Evolutionary conservation across 2,888 invertebrate species (phyloP), one percentile per base, ranked within the genome.

Genomic region (Tinea pellionella): DNA sequence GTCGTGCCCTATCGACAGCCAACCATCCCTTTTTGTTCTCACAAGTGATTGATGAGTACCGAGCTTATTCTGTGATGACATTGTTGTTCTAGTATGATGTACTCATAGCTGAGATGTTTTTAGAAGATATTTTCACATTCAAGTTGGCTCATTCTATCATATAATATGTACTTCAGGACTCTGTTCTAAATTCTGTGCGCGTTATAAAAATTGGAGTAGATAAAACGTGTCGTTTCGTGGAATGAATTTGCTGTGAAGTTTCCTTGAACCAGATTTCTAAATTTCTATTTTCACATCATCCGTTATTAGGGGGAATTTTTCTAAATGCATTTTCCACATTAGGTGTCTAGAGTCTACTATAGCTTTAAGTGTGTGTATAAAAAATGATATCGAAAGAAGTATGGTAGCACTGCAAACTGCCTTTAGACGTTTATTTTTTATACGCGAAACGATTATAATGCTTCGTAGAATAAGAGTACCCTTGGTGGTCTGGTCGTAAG

Each of bases 11-110:
- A 78, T 80, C 76, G 72, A 70, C 72, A 67, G 68, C 69, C 63
- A 61, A 68, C 67, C 70, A 72, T 70, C 71, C 53, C 72, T 80
- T 80, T 83, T 81, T 81, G 77, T 79, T 30, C 72, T 71, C 66
- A 7, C 63, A 61, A 62, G 71, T 76, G 79, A 84, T 84, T 80
- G 83, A 83, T 84, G 75, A 71, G 66, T 68, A 66, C 68, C 69
- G 68, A 64, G 69, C 67, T 67, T 63, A 64, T 8, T 8, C 57
- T 12, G 3, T 13, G 57, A 32, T 32, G 55, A 57, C 57, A 30
- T 15, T 32, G 57, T 53, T 53, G 53, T 16, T 16, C 9, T n/a
- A 47, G 47, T 47, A 47, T 47, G 47, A 47, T 15, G 47, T 47
- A 15, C 15, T 24, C 47, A 47, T 15, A 6, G 2, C 47, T 2